These are phyloP conservation scores for Amphipyra berbera DNA, from an alignment of 2,888 invertebrate genomes.

Conservation along the genomic window DNA sequence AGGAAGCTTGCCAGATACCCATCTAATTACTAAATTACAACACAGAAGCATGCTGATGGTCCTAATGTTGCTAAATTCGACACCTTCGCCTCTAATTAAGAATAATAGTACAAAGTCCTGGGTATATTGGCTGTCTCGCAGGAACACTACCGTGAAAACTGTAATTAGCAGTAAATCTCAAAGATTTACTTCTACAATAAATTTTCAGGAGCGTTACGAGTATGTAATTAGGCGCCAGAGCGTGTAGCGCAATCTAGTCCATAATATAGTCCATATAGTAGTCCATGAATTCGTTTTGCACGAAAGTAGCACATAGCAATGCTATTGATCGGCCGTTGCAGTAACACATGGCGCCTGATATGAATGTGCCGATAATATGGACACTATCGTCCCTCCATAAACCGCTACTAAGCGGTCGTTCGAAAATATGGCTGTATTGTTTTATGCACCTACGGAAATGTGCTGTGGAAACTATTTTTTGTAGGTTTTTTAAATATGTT, in stretches of 20 bases:
- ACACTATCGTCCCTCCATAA: slow-evolving; percentile 51
- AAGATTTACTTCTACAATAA: slow-evolving; percentile 59
- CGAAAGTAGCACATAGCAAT: slow-evolving; percentile 47
- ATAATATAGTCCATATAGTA: slow-evolving; percentile 26
- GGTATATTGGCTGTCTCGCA: slow-evolving; percentile 43
- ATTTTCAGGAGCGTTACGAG: slow-evolving; percentile 51
- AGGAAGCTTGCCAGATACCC: no score
- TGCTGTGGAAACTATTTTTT: background rate
- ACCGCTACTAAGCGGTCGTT: slow-evolving; percentile 31
- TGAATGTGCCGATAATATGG: slow-evolving; percentile 56
- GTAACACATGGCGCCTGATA: slow-evolving; percentile 53
- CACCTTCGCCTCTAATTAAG: slow-evolving; percentile 35
- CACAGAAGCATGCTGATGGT: slow-evolving; percentile 8
- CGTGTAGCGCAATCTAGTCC: slow-evolving; percentile 43
- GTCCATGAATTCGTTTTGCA: slow-evolving; percentile 35
- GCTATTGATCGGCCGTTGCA: slow-evolving; percentile 52
- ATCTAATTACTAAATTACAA: background rate
- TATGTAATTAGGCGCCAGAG: slow-evolving; percentile 50
- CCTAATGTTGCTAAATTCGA: slow-evolving; percentile 27
- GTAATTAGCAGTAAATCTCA: slow-evolving; percentile 62
- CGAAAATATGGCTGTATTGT: slow-evolving; percentile 29
- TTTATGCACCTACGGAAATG: slow-evolving; percentile 11
- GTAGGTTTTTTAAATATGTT: background rate
- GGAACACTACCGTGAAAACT: slow-evolving; percentile 38
- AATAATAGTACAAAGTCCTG: slow-evolving; percentile 30